phyloP scores from a whole-genome alignment of 2,113 vertebrate genomes.

The Melanostigma gelatinosum region DNA sequence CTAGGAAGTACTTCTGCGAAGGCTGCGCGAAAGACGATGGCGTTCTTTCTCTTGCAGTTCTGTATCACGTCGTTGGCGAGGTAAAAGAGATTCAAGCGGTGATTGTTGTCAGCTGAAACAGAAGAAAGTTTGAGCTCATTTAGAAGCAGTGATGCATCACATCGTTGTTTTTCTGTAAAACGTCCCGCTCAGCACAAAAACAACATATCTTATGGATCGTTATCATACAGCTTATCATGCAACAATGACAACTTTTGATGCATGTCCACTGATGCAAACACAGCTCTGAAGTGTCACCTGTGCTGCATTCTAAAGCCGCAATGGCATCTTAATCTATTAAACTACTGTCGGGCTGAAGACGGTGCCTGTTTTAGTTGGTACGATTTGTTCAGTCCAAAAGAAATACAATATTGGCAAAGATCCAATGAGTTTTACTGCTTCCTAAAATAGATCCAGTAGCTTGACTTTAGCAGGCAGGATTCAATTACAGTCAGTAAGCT shows the following conservation, averaged over 20 bases:
- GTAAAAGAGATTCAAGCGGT: conserved; percentile 97
- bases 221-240: neutral
- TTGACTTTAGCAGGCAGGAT: neutral
- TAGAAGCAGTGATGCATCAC: neutral
- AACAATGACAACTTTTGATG: neutral
- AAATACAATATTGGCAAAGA: neutral
- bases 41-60: conserved; percentile 98
- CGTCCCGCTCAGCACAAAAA: neutral
- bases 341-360: neutral
- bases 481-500: neutral
- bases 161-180: neutral
- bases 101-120: conserved; percentile 89
- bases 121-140: neutral
- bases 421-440: neutral
- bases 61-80: conserved; percentile 98
- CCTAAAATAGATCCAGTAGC: neutral
- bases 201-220: neutral
- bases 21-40: conserved; percentile 91
- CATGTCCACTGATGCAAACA: neutral
- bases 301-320: neutral
- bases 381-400: neutral
- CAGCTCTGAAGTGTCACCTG: neutral
- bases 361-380: neutral
- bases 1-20: conserved; percentile 95
- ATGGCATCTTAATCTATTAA: neutral